phyloP scores from a whole-genome alignment of 2,888 invertebrate species.

The Apodemia duryi region DNA sequence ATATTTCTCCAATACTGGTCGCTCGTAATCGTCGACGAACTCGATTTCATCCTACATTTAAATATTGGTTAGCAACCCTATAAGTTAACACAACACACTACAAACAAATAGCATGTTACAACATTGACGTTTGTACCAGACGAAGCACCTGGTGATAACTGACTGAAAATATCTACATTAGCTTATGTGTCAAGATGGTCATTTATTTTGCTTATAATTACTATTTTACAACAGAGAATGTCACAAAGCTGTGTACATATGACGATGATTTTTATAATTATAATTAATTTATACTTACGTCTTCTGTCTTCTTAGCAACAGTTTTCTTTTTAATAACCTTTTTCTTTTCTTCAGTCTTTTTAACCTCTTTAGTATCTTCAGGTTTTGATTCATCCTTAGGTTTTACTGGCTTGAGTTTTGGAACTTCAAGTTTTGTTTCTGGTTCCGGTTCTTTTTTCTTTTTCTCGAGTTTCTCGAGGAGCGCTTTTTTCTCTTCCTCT shows the following conservation, averaged over 20 bases:
- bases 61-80: conserved; percentile 60
- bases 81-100: conserved; percentile 52
- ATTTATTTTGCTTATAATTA: neutral
- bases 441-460: conserved; percentile 68
- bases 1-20: conserved; percentile 86
- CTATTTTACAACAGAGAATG: conserved; percentile 16
- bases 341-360: conserved; percentile 58
- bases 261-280: conserved; percentile 20
- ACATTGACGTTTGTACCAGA: conserved; percentile 32
- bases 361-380: conserved; percentile 62
- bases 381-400: conserved; percentile 70
- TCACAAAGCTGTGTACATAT: conserved; percentile 45
- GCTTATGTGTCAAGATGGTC: neutral
- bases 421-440: conserved; percentile 80
- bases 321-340: conserved; percentile 73
- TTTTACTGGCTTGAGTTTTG: conserved; percentile 78
- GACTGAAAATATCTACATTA: neutral
- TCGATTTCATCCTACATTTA: conserved; percentile 69
- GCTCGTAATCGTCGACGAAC: conserved; percentile 86
- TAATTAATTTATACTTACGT: conserved; percentile 53
- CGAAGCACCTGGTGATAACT: neutral
- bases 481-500: conserved; percentile 71
- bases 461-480: conserved; percentile 74
- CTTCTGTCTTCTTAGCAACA: conserved; percentile 69
- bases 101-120: conserved; percentile 41